Evolutionary conservation across 2,113 vertebrate species (phyloP), one percentile per base, ranked within the genome.

Genomic region (Brachyistius frenatus): DNA sequence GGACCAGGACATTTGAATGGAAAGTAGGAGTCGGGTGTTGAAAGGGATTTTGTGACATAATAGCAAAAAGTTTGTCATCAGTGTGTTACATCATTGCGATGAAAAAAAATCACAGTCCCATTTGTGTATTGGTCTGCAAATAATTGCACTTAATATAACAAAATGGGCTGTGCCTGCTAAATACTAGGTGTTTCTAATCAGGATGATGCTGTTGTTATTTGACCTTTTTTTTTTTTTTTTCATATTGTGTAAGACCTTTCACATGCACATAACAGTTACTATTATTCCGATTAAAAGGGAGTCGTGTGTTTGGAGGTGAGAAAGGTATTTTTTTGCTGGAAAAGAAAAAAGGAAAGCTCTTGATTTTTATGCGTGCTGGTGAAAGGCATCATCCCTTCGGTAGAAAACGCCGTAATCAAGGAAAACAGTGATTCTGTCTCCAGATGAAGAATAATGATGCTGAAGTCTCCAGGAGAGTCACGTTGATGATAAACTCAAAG

Each of bases 61-160:
- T 47, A 10, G 30, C 65, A 39, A 53, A 44, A 65, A 47, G 55
- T 70, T 76, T 46, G 52, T 52, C 57, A 41, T 63, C 47, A 15
- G 46, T 23, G 49, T 32, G 49, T 80, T 85, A 61, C 63, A 62
- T 23, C 23, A 23, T 23, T 23, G 23, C 23, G 23, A 23, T 23
- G 23, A 23, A 23, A 66, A 81, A 67, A 76, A 61, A 66, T 47
- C 76, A 49, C 53, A 11, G 70, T 67, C 60, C 74, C 61, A 80
- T 84, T 91, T 89, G 49, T 84, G 72, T 71, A 61, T 62, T 78
- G 66, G 78, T 62, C 75, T 75, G 70, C 37, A 76, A 84, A 86
- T 78, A 73, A 87, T 76, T 69, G 60, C 56, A 60, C 64, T 60
- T 66, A 74, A 78, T 73, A 66, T 60, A 65, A 77, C 60, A 52